These are phyloP conservation scores for Pseudocheirus occidentalis DNA, from an alignment of 2,797 vertebrate genomes.

Conservation along the genomic window DNA sequence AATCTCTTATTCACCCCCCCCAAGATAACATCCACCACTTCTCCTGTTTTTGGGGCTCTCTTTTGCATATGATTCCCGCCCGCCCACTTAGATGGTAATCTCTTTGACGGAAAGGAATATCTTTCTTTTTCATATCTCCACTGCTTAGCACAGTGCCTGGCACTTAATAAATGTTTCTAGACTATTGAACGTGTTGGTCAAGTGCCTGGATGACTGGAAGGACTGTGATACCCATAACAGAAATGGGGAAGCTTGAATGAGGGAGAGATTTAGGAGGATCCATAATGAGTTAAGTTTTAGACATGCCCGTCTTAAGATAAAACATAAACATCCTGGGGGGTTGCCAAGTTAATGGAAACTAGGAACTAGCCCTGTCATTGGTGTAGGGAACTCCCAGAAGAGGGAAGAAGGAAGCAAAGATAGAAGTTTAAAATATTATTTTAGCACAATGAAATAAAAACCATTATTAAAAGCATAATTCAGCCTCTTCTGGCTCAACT, in stretches of 20 bases:
- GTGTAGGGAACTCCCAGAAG: background rate
- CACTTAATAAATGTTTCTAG: background rate
- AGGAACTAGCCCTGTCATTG: background rate
- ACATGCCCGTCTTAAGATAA: background rate
- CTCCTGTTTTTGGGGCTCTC: background rate
- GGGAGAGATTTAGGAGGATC: too few species aligned
- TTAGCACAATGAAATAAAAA: slow-evolving; percentile 45
- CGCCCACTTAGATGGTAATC: background rate
- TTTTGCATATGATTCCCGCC: background rate
- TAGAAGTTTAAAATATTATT: slow-evolving; percentile 25
- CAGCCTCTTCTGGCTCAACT: slow-evolving; percentile 20
- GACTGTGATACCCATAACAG: too few species aligned
- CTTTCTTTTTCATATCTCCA: background rate
- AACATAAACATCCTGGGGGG: background rate
- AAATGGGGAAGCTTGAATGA: too few species aligned
- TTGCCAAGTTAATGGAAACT: background rate
- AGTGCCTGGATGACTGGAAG: background rate
- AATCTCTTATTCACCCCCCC: background rate
- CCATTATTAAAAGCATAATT: slow-evolving; percentile 28
- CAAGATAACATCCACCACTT: background rate
- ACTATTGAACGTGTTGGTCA: background rate
- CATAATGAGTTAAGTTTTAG: too few species aligned
- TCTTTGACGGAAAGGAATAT: background rate
- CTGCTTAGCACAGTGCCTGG: background rate
- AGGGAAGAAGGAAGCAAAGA: background rate